These are phyloP conservation scores for Drosophila eugracilis DNA, from an alignment of 1,140 invertebrate genomes.

Conservation along the genomic window DNA sequence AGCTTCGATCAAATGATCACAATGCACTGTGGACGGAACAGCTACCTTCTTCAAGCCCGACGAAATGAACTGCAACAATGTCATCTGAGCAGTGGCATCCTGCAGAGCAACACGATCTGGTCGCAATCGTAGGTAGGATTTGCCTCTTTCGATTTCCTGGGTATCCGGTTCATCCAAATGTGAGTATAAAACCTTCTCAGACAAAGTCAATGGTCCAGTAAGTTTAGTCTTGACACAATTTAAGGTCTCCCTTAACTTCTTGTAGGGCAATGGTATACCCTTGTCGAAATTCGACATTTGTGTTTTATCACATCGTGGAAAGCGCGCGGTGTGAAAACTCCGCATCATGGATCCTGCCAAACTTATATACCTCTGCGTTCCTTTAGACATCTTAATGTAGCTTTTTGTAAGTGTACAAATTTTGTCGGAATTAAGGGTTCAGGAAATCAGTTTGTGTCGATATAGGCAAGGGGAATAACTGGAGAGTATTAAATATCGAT, in stretches of 20 bases:
- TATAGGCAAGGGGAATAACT: background rate
- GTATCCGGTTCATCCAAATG: conserved; percentile 97
- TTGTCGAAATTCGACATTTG: conserved; percentile 98
- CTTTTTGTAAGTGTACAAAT: background rate
- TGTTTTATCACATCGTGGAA: conserved; percentile 85
- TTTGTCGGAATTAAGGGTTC: background rate
- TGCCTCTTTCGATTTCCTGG: conserved; percentile 93
- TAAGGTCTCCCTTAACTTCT: conserved; percentile 92
- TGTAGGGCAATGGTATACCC: conserved; percentile 92
- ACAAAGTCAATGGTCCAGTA: conserved; percentile 96
- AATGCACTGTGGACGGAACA: conserved; percentile 99
- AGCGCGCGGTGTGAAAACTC: background rate
- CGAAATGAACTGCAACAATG: conserved; percentile 99
- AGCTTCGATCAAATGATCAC: conserved; percentile 99
- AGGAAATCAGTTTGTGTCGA: background rate
- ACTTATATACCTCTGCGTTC: conserved; percentile 18
- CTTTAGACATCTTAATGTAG: conserved; percentile 1
- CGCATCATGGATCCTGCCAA: conserved; percentile 23
- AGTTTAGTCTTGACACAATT: conserved; percentile 94
- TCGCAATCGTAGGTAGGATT: conserved; percentile 95
- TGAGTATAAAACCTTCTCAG: conserved; percentile 99
- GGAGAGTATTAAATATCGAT: background rate
- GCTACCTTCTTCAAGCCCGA: conserved; percentile 96
- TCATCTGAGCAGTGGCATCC: conserved; percentile 99
- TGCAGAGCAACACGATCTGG: conserved; percentile 99